phyloP scores from a whole-genome alignment of 1,140 invertebrate species.

The Diploscapter pachys region DNA sequence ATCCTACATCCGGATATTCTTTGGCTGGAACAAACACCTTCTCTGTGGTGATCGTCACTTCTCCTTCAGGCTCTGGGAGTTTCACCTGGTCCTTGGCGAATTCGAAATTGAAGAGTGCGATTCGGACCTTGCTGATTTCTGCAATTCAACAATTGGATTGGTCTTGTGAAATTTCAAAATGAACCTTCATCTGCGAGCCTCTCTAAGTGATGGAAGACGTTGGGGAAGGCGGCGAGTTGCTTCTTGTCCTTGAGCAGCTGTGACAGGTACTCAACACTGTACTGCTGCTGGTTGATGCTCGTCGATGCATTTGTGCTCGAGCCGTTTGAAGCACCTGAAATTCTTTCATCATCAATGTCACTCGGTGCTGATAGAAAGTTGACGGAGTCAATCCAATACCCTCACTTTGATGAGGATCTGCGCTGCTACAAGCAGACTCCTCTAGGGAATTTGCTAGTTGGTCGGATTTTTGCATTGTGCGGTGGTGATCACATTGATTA shows the following conservation, averaged over 20 bases:
- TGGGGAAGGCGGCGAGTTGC: slow-evolving; percentile 96
- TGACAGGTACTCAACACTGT: slow-evolving; percentile 84
- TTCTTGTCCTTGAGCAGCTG: slow-evolving; percentile 99
- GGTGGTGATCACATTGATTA: too few relatives aligned
- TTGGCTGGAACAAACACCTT: slow-evolving; percentile 99
- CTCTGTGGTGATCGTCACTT: slow-evolving; percentile 85
- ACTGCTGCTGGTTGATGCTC: slow-evolving; percentile 6
- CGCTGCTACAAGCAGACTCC: too few relatives aligned
- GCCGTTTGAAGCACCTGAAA: too few relatives aligned
- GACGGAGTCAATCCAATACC: too few relatives aligned
- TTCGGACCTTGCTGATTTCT: slow-evolving; percentile 97
- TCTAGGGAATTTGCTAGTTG: too few relatives aligned
- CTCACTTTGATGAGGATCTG: too few relatives aligned
- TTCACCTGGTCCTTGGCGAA: slow-evolving; percentile 87
- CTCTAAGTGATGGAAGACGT: slow-evolving; percentile 98
- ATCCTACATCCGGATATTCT: slow-evolving; percentile 82
- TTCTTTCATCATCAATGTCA: too few relatives aligned
- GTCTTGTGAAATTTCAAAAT: not conserved
- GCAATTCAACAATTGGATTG: slow-evolving; percentile 52
- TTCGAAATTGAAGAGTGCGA: slow-evolving; percentile 95
- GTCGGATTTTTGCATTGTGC: too few relatives aligned
- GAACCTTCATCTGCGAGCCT: slow-evolving; percentile 96
- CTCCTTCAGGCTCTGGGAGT: slow-evolving; percentile 86
- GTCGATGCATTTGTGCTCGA: too few relatives aligned
- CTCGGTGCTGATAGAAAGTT: too few relatives aligned